Percentiles rank a stretch among this genome's conserved stretches.
phyloP scores from a whole-genome alignment of 2,888 invertebrate species.

The Allophyes oxyacanthae region DNA sequence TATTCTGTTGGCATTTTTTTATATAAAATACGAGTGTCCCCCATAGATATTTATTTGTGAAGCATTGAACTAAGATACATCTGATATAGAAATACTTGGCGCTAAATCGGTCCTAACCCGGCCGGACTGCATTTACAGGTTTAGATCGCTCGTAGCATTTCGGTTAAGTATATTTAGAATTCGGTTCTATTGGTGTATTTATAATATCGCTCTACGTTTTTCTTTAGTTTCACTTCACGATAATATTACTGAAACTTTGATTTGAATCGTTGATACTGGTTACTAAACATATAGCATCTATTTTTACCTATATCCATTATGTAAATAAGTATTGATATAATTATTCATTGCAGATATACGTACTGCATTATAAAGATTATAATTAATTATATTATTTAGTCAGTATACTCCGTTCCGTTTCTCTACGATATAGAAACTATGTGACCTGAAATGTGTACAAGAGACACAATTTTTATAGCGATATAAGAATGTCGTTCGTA shows the following conservation, averaged over 20 bases:
- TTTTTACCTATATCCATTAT: too few species aligned
- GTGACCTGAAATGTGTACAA: slow-evolving; percentile 23
- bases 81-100: slow-evolving; percentile 46
- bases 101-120: slow-evolving; percentile 53
- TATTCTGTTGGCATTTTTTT: slow-evolving; percentile 25
- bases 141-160: slow-evolving; percentile 54
- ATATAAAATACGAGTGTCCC: slow-evolving; percentile 24
- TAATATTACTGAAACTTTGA: too few species aligned
- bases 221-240: slow-evolving; percentile 21
- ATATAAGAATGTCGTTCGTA: slow-evolving; percentile 35
- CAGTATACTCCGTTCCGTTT: slow-evolving; percentile 3
- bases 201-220: slow-evolving; percentile 35
- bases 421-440: slow-evolving; percentile 15
- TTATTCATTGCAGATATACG: too few species aligned
- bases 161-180: slow-evolving; percentile 56
- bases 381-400: too few species aligned
- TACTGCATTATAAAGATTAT: too few species aligned
- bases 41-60: slow-evolving; percentile 28
- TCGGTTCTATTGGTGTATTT: slow-evolving; percentile 55
- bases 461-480: slow-evolving; percentile 30
- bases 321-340: too few species aligned
- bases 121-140: slow-evolving; percentile 45
- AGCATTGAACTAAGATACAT: slow-evolving; percentile 29
- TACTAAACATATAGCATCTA: too few species aligned
- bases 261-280: too few species aligned